Evolutionary conservation across 1,140 invertebrate species (phyloP), one percentile per base, ranked within the genome.

Genomic region (Tetramorium alpestre): DNA sequence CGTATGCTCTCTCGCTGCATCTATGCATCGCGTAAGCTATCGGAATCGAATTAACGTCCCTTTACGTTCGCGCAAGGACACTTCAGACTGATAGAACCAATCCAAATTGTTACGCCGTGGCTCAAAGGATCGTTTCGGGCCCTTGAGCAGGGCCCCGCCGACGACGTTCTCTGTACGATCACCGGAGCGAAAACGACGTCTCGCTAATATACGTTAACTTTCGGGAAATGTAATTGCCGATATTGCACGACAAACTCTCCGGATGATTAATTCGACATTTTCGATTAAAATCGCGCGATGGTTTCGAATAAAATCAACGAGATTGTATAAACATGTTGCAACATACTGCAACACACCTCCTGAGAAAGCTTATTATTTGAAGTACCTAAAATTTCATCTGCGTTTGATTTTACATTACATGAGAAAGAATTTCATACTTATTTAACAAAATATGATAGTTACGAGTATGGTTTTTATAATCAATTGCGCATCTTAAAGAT

Each of bases 1-100:
- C 25, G 41, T 47, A 5, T 33, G 69, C 38, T 51, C 44, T 80
- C 62, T 28, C 77, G 10, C 51, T 58, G 80, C 51, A 58, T 47
- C 38, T 41, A 47, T 84, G 69, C n/a, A 44, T 82, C n/a, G 54
- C 41, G 67, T 67, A 58, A 84, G 18, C 80, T 41, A 81, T 81
- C 10, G 65, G 41, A 73, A 84, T 75, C 80, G 69, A 73, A 84
- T 84, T 84, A 84, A 84, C 54, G 22, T 82, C 54, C 69, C 80
- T 84, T 84, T 84, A 73, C 80, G 38, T 47, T 75, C 41, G 56
- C 69, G 28, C n/a, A 60, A 60, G 54, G 67, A 82, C 54, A 82
- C 80, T 82, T 60, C 69, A 84, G 69, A 25, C 64, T 2, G 38
- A 51, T 18, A 41, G 41, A 64, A 69, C 47, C 80, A 84, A 84